Conservation (phyloP, 1,140 invertebrate genomes). For the Chionoecetes opilio region DNA sequence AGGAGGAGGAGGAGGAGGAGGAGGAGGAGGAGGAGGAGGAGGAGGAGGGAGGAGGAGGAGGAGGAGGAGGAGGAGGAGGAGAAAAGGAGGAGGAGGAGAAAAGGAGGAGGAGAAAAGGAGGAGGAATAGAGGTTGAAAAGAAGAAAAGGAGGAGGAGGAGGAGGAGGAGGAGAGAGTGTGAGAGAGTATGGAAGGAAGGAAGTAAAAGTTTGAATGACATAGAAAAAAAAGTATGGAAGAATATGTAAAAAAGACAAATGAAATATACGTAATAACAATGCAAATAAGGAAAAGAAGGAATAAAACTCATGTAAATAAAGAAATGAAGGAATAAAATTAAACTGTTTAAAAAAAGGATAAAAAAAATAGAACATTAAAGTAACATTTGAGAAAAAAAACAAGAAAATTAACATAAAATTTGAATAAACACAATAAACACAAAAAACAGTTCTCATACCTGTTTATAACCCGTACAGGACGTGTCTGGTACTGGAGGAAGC, state of each 20-base stretch:
- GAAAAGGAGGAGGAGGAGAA: background rate
- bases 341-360: background rate
- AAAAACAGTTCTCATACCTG: background rate
- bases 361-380: background rate
- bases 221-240: background rate
- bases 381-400: background rate
- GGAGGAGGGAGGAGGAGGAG: background rate
- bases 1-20: slow-evolving; percentile 59
- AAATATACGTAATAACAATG: no score
- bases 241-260: no score
- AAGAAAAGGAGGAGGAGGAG: background rate
- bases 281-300: no score
- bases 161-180: background rate
- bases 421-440: background rate
- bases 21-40: background rate
- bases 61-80: background rate
- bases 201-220: background rate
- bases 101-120: background rate
- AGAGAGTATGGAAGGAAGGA: background rate
- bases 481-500: slow-evolving; percentile 87
- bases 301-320: background rate
- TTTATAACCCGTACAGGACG: slow-evolving; percentile 51
- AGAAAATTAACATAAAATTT: background rate
- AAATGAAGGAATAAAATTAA: background rate
- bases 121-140: background rate